A percentile compares a stretch with the other conserved stretches of the same genome.
phyloP scores from a whole-genome alignment of 64 coral and sea anemone species.

The Catalaphyllia jardinei region DNA sequence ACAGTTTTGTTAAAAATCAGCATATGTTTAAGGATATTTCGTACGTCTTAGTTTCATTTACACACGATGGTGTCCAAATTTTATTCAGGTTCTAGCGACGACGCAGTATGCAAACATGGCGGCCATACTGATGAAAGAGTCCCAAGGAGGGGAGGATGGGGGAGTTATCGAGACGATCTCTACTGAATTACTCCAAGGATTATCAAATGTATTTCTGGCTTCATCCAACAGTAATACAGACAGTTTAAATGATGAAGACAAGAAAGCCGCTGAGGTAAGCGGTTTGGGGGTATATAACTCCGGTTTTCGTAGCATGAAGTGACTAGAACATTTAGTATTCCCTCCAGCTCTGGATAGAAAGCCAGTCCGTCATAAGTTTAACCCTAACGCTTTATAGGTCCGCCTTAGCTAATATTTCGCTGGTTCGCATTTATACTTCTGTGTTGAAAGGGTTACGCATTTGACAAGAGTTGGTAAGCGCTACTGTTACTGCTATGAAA shows the following conservation, averaged over 20 bases:
- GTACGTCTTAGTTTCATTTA: too few relatives aligned
- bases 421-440: too few relatives aligned
- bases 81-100: constrained; percentile 33
- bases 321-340: not conserved
- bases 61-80: not conserved
- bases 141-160: constrained; percentile 47
- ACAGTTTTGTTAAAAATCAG: too few relatives aligned
- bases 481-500: too few relatives aligned
- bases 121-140: not conserved
- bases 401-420: too few relatives aligned
- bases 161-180: constrained; percentile 59
- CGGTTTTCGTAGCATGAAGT: not conserved
- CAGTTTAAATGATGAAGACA: not conserved
- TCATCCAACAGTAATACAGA: not conserved
- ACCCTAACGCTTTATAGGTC: too few relatives aligned
- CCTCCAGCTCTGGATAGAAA: too few relatives aligned
- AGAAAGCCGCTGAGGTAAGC: constrained; percentile 9
- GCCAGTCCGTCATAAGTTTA: too few relatives aligned
- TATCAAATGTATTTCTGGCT: constrained; percentile 57
- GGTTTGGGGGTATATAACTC: not conserved
- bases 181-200: constrained; percentile 22
- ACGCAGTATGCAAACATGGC: constrained; percentile 24
- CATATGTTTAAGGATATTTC: too few relatives aligned
- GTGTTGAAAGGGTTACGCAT: too few relatives aligned
- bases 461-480: too few relatives aligned